A percentile compares a stretch with the other conserved stretches of the same genome.
Evolutionary conservation across 2,888 invertebrate genomes (phyloP).

Genomic region (Chironomus riparius): DNA sequence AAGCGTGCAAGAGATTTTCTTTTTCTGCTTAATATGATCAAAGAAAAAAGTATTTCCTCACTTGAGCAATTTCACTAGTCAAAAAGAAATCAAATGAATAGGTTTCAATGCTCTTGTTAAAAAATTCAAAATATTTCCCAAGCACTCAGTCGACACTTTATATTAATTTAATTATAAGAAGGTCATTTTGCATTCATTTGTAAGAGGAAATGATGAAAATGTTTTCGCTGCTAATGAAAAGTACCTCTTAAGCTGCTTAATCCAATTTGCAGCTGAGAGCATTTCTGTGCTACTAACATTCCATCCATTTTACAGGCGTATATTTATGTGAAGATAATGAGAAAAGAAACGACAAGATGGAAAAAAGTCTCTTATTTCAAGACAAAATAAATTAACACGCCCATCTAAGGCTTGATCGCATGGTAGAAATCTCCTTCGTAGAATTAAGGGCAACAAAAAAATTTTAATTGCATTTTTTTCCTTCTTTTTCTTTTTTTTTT

Average conservation of each 20-base stretch:
- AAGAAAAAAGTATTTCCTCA: too few relatives aligned
- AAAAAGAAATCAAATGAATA: too few relatives aligned
- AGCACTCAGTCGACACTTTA: too few relatives aligned
- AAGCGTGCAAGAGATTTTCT: too few relatives aligned
- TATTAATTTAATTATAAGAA: too few relatives aligned
- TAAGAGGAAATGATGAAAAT: too few relatives aligned
- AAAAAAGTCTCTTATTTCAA: not conserved
- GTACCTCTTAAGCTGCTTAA: not conserved
- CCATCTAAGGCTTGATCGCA: not conserved
- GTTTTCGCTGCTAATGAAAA: not conserved
- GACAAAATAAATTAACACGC: not conserved
- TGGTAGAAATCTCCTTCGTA: not conserved
- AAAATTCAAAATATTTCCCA: too few relatives aligned
- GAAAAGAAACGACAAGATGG: not conserved
- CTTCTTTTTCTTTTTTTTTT: not conserved
- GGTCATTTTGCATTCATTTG: too few relatives aligned
- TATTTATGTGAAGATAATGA: not conserved
- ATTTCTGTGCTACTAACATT: not conserved
- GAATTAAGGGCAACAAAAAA: not conserved
- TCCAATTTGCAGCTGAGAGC: not conserved
- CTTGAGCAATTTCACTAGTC: too few relatives aligned
- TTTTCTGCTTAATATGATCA: too few relatives aligned
- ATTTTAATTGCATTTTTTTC: slow-evolving; percentile 19
- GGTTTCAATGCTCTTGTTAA: too few relatives aligned
- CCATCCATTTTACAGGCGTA: not conserved